Conservation (phyloP, 2,113 vertebrate species). For the Tapirus terrestris region DNA sequence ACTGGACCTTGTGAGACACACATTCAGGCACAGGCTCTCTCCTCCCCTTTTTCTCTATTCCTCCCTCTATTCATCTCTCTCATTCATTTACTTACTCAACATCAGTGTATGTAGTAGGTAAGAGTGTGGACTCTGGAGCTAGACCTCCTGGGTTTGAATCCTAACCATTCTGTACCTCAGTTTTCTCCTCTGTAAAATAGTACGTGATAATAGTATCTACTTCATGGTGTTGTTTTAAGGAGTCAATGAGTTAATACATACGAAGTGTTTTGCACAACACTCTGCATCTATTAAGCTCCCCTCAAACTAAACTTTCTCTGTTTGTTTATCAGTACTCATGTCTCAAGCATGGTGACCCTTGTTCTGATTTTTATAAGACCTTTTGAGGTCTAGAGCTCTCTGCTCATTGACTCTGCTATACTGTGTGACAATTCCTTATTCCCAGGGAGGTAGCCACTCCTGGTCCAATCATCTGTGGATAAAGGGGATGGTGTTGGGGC, state of each 20-base stretch:
- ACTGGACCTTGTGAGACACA: not conserved
- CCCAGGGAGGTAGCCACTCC: not conserved
- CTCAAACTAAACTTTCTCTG: not conserved
- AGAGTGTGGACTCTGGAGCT: not conserved
- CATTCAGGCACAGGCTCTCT: not conserved
- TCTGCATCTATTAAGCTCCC: not conserved
- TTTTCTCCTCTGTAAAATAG: conserved; percentile 11
- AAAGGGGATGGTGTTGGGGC: not conserved
- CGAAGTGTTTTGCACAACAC: not conserved
- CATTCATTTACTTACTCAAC: not conserved
- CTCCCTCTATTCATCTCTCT: not conserved
- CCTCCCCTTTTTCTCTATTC: not conserved
- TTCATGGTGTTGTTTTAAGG: not conserved
- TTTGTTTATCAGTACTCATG: not conserved
- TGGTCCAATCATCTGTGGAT: not conserved
- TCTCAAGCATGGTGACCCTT: not conserved
- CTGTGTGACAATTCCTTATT: not conserved
- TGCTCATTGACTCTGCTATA: not conserved
- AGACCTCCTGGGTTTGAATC: not conserved
- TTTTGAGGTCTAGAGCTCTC: not conserved
- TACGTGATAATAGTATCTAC: not conserved
- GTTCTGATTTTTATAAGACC: not conserved
- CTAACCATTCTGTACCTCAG: not conserved
- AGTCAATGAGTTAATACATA: not conserved
- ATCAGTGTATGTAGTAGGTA: too few relatives aligned